Conservation (phyloP, 2,888 invertebrate species). For the Parthenolecanium corni region DNA sequence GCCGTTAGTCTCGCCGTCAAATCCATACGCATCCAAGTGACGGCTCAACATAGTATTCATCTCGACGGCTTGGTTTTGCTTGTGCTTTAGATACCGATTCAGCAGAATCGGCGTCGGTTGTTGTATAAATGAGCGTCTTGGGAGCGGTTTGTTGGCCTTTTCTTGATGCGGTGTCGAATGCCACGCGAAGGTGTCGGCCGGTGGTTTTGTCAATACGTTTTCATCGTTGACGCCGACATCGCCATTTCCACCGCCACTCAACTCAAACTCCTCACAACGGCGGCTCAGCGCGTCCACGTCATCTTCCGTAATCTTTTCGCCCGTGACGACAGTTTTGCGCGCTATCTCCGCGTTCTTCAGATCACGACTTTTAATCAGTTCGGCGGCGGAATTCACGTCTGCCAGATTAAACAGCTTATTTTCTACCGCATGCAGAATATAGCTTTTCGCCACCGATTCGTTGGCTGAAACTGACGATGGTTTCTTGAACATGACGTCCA, state of each 20-base stretch:
- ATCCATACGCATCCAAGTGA: neutral
- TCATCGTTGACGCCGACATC: neutral
- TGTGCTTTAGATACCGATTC: conserved; percentile 9
- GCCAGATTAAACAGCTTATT: conserved; percentile 9
- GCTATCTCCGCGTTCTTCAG: neutral
- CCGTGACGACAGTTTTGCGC: too few relatives aligned
- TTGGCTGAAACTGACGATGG: neutral
- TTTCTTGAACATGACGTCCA: neutral
- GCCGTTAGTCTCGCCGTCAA: neutral
- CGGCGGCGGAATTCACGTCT: neutral
- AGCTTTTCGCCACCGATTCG: neutral
- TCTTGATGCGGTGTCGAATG: neutral
- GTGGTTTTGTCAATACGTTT: neutral
- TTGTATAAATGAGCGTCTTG: neutral
- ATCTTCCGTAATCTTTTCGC: neutral
- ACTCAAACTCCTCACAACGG: neutral
- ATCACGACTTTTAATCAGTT: neutral
- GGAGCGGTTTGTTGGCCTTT: neutral
- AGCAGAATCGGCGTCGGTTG: conserved; percentile 10
- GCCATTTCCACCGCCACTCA: neutral
- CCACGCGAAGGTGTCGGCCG: neutral
- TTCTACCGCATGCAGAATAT: conserved; percentile 15
- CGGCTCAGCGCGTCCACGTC: neutral
- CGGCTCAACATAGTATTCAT: neutral
- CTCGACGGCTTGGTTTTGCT: neutral